A percentile compares a stretch with the other conserved stretches of the same genome.
These are phyloP conservation scores for Bovichtus variegatus DNA, from an alignment of 2,797 vertebrate species.

Conservation along the genomic window DNA sequence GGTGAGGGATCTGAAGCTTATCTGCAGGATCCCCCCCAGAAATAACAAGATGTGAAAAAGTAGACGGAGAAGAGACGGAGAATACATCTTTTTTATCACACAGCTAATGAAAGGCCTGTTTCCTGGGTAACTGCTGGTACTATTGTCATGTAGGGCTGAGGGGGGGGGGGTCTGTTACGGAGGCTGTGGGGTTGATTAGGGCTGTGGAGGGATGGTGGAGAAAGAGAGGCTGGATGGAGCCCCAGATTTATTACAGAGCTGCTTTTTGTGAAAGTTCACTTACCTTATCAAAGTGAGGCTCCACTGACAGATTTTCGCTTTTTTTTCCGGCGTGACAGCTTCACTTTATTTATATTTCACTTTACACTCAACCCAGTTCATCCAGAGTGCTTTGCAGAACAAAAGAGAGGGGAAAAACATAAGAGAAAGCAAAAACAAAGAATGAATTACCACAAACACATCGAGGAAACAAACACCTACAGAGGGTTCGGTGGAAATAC, in stretches of 20 bases:
- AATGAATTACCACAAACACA: background rate
- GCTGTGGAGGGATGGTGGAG: conserved; percentile 37
- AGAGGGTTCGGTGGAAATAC: background rate
- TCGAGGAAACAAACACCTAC: background rate
- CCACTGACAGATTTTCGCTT: background rate
- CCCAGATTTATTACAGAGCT: conserved; percentile 79
- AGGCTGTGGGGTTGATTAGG: conserved; percentile 48
- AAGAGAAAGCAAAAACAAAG: background rate
- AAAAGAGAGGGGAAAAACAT: background rate
- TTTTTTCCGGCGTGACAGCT: background rate
- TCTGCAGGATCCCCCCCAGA: conserved; percentile 31
- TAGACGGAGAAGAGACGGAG: conserved; percentile 56
- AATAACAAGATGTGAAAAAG: conserved; percentile 52
- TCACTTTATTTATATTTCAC: background rate
- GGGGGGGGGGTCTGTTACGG: conserved; percentile 33
- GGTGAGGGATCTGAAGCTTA: conserved; percentile 50
- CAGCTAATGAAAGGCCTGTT: conserved; percentile 82
- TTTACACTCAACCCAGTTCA: background rate
- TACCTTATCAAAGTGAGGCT: conserved; percentile 33
- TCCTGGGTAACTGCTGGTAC: conserved; percentile 82
- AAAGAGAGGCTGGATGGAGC: conserved; percentile 62
- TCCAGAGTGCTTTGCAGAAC: background rate
- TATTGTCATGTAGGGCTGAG: conserved; percentile 79
- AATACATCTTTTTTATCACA: conserved; percentile 88
- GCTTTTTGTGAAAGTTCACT: conserved; percentile 76